Evolutionary conservation across 2,888 invertebrate species (phyloP), one percentile per base, ranked within the genome.

Genomic region (Spatulosminthurus flaviceps): DNA sequence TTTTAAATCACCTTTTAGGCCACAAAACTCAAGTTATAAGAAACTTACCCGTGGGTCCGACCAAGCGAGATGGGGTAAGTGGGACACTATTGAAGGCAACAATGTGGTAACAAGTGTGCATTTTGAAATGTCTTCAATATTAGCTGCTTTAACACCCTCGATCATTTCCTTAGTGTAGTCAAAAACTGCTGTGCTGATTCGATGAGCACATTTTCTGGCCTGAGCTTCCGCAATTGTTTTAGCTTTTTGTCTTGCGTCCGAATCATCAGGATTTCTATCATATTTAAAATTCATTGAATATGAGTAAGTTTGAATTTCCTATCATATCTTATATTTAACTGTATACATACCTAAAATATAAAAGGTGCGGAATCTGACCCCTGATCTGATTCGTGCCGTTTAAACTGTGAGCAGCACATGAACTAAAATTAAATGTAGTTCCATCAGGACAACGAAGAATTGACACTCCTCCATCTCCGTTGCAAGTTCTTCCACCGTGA

Each of bases 381-480:
- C 98, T 91, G 0, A 94, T 93, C 82, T 96, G 92, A 9, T 96
- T 97, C 0, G 98, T 98, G n/a, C 98, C 98, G 87, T 98, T 97
- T 87, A 95, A 95, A 88, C 97, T 97, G 24, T 79, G 73, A 67
- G 97, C 90, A 16, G 96, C 94, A 87, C 96, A 97, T 0, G 96
- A 93, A 34, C 93, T 92, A 88, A 95, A 98, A 70, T 93, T 92
- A 88, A 98, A 97, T 0, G 92, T 93, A 7, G 95, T 94, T 69
- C 96, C 96, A 88, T 98, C 97, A 0, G 95, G 94, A 9, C 97
- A 97, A 86, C 95, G 94, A 13, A 98, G 93, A 2, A 93, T 92
- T 41, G 92, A 92, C 81, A 96, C 88, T 0, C 98, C 98, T 29
- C 95, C 94, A 88, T 98, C 98, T 0, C 98, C 98, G 87, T 96